These are phyloP conservation scores for Aepyceros melampus DNA, from an alignment of 2,113 vertebrate genomes.

Conservation along the genomic window DNA sequence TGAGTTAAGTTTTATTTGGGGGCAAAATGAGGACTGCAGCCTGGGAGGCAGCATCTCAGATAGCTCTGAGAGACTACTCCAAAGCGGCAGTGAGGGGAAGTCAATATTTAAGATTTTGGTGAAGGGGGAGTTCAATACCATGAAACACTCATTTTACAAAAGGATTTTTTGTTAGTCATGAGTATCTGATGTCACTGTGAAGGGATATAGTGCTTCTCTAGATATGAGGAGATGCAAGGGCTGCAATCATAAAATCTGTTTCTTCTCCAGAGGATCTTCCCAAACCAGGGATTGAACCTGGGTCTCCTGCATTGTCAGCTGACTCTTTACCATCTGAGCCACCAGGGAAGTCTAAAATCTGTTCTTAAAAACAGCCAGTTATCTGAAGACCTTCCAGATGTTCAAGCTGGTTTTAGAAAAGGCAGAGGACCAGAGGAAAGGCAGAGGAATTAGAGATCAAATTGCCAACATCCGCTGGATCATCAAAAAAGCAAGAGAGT, in stretches of 20 bases:
- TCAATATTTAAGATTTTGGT: background rate
- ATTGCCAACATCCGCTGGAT: too few species aligned
- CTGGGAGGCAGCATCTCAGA: background rate
- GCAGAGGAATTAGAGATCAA: too few species aligned
- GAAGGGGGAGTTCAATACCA: background rate
- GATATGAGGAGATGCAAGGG: background rate
- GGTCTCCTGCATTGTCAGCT: accelerated
- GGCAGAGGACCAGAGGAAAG: too few species aligned
- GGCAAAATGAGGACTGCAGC: background rate
- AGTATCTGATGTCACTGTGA: background rate
- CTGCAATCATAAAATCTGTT: background rate
- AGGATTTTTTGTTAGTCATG: background rate
- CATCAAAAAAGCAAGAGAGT: too few species aligned
- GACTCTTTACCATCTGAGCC: background rate
- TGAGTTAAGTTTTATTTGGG: background rate
- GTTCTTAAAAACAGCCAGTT: background rate
- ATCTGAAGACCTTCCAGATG: background rate
- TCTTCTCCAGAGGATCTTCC: background rate
- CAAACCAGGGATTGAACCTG: background rate
- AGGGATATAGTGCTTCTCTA: background rate
- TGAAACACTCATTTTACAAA: background rate
- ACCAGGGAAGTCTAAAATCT: background rate
- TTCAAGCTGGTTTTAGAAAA: too few species aligned
- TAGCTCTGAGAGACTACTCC: background rate
- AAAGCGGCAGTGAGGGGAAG: background rate